Conservation (phyloP, 2,797 vertebrate genomes). For the Pangasius mekongensis region DNA sequence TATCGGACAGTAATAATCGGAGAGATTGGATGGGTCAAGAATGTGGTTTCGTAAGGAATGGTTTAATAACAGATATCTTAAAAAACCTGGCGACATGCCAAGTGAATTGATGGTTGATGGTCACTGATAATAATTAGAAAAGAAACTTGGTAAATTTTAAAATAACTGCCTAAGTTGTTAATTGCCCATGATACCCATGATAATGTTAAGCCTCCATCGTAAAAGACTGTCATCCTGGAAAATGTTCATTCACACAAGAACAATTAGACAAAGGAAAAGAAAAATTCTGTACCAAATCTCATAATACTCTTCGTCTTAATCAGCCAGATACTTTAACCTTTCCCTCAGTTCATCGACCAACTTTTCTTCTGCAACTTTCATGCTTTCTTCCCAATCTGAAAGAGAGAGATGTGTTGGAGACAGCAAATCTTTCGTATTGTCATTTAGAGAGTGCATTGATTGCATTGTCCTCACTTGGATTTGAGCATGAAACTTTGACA, state of each 20-base stretch:
- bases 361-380: slow-evolving; percentile 34
- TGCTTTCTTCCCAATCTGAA: slow-evolving; percentile 50
- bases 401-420: not conserved
- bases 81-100: not conserved
- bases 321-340: slow-evolving; percentile 39
- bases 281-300: not conserved
- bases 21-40: not conserved
- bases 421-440: not conserved
- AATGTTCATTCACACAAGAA: not conserved
- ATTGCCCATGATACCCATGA: not conserved
- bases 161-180: not conserved
- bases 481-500: slow-evolving; percentile 43
- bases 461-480: slow-evolving; percentile 52
- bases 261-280: too few species aligned
- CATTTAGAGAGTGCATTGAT: not conserved
- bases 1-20: not conserved
- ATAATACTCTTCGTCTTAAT: not conserved
- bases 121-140: not conserved
- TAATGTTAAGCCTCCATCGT: not conserved
- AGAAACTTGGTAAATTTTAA: not conserved
- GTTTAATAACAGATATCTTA: not conserved
- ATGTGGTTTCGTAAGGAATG: not conserved
- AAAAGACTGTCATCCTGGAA: not conserved
- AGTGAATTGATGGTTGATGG: not conserved
- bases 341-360: slow-evolving; percentile 46